Conservation (phyloP, 1,140 invertebrate species). For the Phenacoccus solenopsis region DNA sequence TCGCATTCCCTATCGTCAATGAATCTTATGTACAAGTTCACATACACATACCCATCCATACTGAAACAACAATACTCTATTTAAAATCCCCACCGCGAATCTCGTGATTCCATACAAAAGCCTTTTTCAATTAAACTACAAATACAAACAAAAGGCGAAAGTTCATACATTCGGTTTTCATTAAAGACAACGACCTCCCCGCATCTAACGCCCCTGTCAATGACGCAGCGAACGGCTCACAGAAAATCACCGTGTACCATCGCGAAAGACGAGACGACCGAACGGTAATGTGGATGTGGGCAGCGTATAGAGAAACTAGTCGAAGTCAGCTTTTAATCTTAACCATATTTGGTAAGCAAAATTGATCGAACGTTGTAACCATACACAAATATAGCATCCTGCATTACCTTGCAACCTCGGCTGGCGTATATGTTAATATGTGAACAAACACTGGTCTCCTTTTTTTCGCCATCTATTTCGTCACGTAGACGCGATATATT, state of each 20-base stretch:
- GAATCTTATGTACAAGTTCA: no score
- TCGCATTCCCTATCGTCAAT: no score
- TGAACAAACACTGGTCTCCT: not conserved
- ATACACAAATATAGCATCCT: constrained; percentile 2
- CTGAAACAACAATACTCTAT: no score
- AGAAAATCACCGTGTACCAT: not conserved
- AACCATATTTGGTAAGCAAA: not conserved
- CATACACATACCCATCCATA: no score
- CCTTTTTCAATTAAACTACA: no score
- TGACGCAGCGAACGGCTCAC: not conserved
- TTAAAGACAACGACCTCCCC: not conserved
- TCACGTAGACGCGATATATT: not conserved
- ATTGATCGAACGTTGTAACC: not conserved
- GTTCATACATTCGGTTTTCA: not conserved
- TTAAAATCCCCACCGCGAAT: no score
- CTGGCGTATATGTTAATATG: not conserved
- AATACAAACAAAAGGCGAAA: no score
- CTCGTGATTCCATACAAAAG: no score
- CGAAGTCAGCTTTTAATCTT: not conserved
- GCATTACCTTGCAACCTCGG: no score
- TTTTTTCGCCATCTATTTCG: not conserved
- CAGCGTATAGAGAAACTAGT: not conserved
- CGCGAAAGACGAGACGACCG: not conserved
- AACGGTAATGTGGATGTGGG: not conserved
- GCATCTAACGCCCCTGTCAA: not conserved